These are phyloP conservation scores for Patiria miniata DNA, from an alignment of 35 echinoderm and acorn worm species.

Conservation along the genomic window DNA sequence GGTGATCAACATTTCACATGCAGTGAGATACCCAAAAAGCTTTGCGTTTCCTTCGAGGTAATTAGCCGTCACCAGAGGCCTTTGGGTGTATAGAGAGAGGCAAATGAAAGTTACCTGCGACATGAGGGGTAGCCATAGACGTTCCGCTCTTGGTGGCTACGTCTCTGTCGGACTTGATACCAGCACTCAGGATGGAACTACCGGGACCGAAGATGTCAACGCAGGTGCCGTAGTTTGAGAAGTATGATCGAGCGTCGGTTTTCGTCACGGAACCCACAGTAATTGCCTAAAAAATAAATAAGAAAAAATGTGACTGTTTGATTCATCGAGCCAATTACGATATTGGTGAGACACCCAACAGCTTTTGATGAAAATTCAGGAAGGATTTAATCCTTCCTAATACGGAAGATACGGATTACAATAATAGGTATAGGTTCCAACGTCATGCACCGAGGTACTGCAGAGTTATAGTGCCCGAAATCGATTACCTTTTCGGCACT, in stretches of 20 bases:
- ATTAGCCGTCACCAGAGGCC: too few species aligned
- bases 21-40: too few species aligned
- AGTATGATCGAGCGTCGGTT: conserved; percentile 4
- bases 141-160: conserved; percentile 45
- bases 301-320: too few species aligned
- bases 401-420: too few species aligned
- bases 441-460: too few species aligned
- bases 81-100: too few species aligned
- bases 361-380: neutral
- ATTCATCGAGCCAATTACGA: too few species aligned
- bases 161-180: conserved; percentile 6
- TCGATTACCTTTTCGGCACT: conserved; percentile 53
- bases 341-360: neutral
- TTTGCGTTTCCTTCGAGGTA: too few species aligned
- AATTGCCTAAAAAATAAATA: conserved; percentile 1
- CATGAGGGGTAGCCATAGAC: conserved; percentile 61
- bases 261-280: conserved; percentile 14
- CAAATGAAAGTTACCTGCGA: conserved; percentile 27
- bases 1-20: too few species aligned
- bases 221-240: conserved; percentile 22
- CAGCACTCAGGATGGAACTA: conserved; percentile 2
- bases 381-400: neutral
- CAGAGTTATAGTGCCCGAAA: too few species aligned
- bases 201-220: conserved; percentile 35
- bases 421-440: too few species aligned